These are phyloP conservation scores for Ennomos quercinarius DNA, from an alignment of 2,888 invertebrate species.

Conservation along the genomic window DNA sequence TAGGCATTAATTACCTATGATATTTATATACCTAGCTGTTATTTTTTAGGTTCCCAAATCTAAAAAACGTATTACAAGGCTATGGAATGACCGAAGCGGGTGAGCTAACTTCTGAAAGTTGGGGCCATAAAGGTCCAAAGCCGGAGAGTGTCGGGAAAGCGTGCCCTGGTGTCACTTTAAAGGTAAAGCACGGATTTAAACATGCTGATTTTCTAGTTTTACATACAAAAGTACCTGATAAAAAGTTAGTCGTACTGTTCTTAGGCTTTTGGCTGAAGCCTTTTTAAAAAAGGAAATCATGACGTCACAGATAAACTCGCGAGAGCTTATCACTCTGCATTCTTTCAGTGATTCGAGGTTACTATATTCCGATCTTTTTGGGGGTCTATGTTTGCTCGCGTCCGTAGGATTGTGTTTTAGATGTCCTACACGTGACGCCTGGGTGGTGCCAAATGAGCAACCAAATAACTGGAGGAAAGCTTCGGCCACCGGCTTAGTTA, in stretches of 20 bases:
- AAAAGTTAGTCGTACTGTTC: slow-evolving; percentile 18
- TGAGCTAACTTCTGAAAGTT: slow-evolving; percentile 67
- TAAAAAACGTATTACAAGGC: slow-evolving; percentile 63
- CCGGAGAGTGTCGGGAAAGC: slow-evolving; percentile 70
- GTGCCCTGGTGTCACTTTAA: slow-evolving; percentile 64
- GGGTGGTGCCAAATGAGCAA: too few relatives aligned
- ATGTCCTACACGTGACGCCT: too few relatives aligned
- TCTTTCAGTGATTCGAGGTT: too few relatives aligned
- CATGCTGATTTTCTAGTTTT: slow-evolving; percentile 26
- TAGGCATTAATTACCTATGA: too few relatives aligned
- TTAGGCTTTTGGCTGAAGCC: background rate
- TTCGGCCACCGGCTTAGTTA: too few relatives aligned
- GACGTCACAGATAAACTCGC: too few relatives aligned
- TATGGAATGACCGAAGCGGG: slow-evolving; percentile 75
- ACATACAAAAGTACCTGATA: slow-evolving; percentile 20
- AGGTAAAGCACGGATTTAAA: slow-evolving; percentile 49
- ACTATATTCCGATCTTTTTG: too few relatives aligned
- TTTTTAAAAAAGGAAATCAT: background rate
- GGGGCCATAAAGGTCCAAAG: slow-evolving; percentile 63
- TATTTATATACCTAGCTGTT: too few relatives aligned
- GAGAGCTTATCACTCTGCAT: too few relatives aligned
- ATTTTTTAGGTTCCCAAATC: slow-evolving; percentile 56
- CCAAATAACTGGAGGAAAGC: too few relatives aligned
- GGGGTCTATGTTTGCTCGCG: too few relatives aligned
- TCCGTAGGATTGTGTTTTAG: too few relatives aligned